phyloP scores from a whole-genome alignment of 2,888 invertebrate species.

The Drosophila paracracens region DNA sequence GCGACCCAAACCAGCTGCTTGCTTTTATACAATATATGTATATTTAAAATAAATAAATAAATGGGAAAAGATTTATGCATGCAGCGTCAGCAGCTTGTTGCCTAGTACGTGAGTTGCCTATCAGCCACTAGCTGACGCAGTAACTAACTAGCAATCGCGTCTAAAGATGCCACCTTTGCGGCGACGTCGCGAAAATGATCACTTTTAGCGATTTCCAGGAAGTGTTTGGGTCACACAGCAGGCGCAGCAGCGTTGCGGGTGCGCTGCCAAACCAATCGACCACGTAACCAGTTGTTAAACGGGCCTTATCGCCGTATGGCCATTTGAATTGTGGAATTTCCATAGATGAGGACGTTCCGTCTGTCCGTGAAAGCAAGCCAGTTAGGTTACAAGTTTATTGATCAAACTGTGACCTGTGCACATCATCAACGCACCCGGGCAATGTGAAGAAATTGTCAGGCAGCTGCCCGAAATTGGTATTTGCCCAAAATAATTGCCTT shows the following conservation, averaged over 20 bases:
- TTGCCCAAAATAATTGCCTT: constrained; percentile 13
- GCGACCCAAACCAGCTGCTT: constrained; percentile 35
- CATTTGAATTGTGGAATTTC: constrained; percentile 70
- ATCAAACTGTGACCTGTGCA: constrained; percentile 60
- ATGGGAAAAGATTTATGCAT: constrained; percentile 75
- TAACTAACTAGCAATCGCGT: constrained; percentile 21
- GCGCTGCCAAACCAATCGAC: constrained; percentile 31
- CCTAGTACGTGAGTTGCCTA: constrained; percentile 51
- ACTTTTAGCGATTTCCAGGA: constrained; percentile 69
- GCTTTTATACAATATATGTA: constrained; percentile 28
- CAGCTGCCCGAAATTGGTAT: constrained; percentile 26
- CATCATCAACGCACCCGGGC: constrained; percentile 33
- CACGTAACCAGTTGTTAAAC: constrained; percentile 80
- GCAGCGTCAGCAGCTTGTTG: constrained; percentile 53
- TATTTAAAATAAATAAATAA: constrained; percentile 65
- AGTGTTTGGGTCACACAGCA: constrained; percentile 61
- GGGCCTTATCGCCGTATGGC: constrained; percentile 72
- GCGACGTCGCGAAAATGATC: constrained; percentile 53
- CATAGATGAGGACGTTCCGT: constrained; percentile 46
- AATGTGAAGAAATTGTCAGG: neutral
- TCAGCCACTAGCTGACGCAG: constrained; percentile 10
- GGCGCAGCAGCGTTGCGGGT: constrained; percentile 51
- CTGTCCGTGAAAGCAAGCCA: constrained; percentile 43
- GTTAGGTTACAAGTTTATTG: constrained; percentile 52
- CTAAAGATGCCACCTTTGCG: constrained; percentile 75